Evolutionary conservation across 2,113 vertebrate genomes (phyloP), one percentile per base, ranked within the genome.

Genomic region (Pontoporia blainvillei): DNA sequence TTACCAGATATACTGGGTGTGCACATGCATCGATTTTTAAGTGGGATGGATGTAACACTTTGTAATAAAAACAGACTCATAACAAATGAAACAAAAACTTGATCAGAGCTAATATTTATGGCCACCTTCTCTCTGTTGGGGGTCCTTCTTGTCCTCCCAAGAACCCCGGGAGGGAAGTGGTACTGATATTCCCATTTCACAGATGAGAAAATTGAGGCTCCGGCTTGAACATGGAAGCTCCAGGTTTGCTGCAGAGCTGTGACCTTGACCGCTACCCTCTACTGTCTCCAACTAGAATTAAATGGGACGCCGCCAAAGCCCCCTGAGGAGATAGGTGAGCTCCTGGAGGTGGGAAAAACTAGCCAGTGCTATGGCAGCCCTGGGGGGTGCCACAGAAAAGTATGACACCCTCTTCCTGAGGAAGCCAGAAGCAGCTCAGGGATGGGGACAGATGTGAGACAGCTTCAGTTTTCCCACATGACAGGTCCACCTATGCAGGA

Each of bases 241-340:
- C 46, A 18, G 14, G 8, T 8, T 34, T 6, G 18, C 66, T 21
- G 21, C 18, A 12, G 31, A 61, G 15, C 41, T 27, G 1, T 27
- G 2, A 23, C 25, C 41, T 34, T n/a, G 29, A 11, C 20, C 13
- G 7, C 29, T 1, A 5, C 8, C 14, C 9, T 5, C 29, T 36
- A 21, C 18, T 57, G 3, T 4, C 41, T 39, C n/a, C 49, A 2
- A 49, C 44, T 20, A 20, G 64, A 52, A 21, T 15, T 8, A 15
- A 39, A 4, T 9, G 1, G 20, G 34, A 17, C 14, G 6, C n/a
- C 10, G 1, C 36, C 11, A 4, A 36, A 17, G 21, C 20, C 27
- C 2, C 1, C 5, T 0, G 44, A 36, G 52, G 14, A 5, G 2
- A 2, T 39, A 46, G 0, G 14, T 0, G 0, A 1, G 27, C 20